These are phyloP conservation scores for Chloroceryle inda DNA, from an alignment of 2,797 vertebrate species.

Conservation along the genomic window DNA sequence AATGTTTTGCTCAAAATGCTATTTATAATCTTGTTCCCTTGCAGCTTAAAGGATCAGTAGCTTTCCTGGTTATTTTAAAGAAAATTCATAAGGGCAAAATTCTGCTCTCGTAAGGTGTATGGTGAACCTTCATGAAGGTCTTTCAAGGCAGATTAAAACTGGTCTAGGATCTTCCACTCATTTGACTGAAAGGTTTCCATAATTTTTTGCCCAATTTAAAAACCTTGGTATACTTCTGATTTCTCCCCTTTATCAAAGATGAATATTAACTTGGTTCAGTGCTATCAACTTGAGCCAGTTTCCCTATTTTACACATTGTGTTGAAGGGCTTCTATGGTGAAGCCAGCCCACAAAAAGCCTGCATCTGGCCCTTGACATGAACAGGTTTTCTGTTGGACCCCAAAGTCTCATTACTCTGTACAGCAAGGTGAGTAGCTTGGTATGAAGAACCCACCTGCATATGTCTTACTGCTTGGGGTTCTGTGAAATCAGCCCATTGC, in stretches of 20 bases:
- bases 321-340: not conserved
- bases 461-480: fast-evolving
- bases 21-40: not conserved
- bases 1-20: not conserved
- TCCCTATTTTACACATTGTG: not conserved
- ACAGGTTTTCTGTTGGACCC: not conserved
- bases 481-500: fast-evolving
- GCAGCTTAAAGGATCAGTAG: not conserved
- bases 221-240: not conserved
- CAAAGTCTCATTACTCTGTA: not conserved
- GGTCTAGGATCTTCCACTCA: not conserved
- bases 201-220: not conserved
- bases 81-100: not conserved
- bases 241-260: not conserved
- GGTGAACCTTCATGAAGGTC: not conserved
- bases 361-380: not conserved
- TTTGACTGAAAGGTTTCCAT: not conserved
- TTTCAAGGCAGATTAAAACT: not conserved
- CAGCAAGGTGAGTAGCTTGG: not conserved
- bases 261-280: not conserved
- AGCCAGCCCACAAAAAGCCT: not conserved
- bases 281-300: not conserved
- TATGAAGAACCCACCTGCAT: fast-evolving
- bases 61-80: not conserved
- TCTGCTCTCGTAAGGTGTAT: not conserved